phyloP scores from a whole-genome alignment of 2,888 invertebrate genomes.

The Drosophila emarginata region DNA sequence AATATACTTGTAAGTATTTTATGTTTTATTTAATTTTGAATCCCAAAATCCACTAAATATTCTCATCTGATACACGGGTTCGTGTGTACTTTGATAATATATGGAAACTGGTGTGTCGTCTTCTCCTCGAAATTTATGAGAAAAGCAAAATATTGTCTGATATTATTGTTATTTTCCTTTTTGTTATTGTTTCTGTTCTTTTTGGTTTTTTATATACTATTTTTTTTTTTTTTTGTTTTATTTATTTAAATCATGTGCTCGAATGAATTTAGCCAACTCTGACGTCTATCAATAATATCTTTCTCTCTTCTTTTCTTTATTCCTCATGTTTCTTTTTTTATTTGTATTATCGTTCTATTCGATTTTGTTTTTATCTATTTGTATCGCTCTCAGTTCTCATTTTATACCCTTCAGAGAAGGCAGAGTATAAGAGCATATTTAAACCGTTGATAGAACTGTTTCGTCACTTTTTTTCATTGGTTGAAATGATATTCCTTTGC shows the following conservation, averaged over 20 bases:
- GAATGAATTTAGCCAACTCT: constrained; percentile 49
- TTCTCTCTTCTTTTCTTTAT: constrained; percentile 29
- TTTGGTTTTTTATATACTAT: too few species aligned
- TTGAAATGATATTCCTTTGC: too few species aligned
- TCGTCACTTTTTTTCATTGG: too few species aligned
- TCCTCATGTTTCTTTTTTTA: constrained; percentile 4
- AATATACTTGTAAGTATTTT: background rate
- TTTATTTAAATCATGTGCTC: constrained; percentile 75
- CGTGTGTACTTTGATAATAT: constrained; percentile 29
- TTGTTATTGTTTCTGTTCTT: constrained; percentile 51
- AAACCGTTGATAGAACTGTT: too few species aligned
- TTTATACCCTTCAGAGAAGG: background rate
- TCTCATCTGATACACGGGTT: background rate
- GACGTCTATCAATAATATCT: constrained; percentile 72
- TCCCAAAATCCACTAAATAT: background rate
- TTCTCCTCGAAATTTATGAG: constrained; percentile 53
- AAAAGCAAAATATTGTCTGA: constrained; percentile 45
- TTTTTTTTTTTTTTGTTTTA: constrained; percentile 37
- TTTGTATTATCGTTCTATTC: constrained; percentile 5
- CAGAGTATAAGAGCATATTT: background rate
- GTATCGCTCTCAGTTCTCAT: constrained; percentile 22
- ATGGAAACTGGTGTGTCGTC: constrained; percentile 14
- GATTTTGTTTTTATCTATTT: constrained; percentile 13
- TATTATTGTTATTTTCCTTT: constrained; percentile 39
- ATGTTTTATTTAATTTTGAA: background rate